Evolutionary conservation across 1,140 invertebrate species (phyloP).

Genomic region (Pogonomyrmex californicus): DNA sequence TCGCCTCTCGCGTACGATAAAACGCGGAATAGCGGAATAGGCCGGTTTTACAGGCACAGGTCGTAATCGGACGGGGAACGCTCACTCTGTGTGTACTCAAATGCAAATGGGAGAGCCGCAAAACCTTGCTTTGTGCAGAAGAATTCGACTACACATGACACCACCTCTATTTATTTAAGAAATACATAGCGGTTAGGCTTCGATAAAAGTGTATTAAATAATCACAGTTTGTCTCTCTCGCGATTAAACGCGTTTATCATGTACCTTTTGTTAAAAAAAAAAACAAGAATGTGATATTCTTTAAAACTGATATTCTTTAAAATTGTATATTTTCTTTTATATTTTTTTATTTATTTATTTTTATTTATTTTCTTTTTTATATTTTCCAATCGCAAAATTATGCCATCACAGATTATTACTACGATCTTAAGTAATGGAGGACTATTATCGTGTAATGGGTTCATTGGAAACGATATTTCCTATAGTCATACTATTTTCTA

Average conservation of each 20-base stretch:
- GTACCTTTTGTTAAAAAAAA: neutral
- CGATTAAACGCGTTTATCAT: neutral
- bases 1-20: constrained; percentile 50
- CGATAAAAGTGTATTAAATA: neutral
- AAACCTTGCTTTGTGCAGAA: constrained; percentile 16
- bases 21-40: constrained; percentile 29
- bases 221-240: neutral
- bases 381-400: neutral
- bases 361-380: neutral
- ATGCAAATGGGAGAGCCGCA: constrained; percentile 14
- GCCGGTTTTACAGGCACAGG: constrained; percentile 9
- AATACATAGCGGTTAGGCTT: neutral
- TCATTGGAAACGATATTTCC: neutral
- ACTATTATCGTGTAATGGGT: neutral
- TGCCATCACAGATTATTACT: neutral
- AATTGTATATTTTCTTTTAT: neutral
- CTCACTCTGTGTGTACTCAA: constrained; percentile 2
- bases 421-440: neutral
- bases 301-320: neutral
- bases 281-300: neutral
- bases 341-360: too few species aligned
- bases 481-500: neutral
- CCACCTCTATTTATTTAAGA: neutral
- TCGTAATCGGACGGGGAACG: constrained; percentile 15
- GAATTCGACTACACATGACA: neutral